Base-by-base conservation (phyloP, 2,888 invertebrate genomes). In the Cremastobaeus sp. region DNA sequence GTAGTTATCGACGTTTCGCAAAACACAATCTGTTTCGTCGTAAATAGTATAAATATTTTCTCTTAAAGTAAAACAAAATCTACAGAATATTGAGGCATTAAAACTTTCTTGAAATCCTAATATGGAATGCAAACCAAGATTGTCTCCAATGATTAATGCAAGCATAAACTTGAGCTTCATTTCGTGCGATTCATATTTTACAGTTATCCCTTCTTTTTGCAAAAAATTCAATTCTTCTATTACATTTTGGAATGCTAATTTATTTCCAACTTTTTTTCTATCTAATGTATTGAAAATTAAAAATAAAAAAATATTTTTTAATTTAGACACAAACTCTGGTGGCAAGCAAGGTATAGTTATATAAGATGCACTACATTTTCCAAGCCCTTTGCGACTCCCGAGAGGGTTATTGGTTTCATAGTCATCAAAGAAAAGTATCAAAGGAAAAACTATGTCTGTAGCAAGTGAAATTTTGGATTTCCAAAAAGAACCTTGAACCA, bases 311-410 rank as follows among this genome's bases (percentile, higher is more conserved):
- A 34, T 18, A 50, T 45, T 20, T 32, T 43, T 25, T 1, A 77
- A 11, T 39, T 71, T 66, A 1, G 68, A 59, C 30, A 57, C 54
- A 12, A 68, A 52, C 28, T 34, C 9, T 9, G 74, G 70, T 4
- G 76, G 75, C 32, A 79, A 66, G 57, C 55, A 71, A 9, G 68
- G 64, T 21, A 75, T 48, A 1, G 11, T 34, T 8, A 73, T 9
- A 41, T 76, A 75, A 15, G 79, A 35, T 0, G 76, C 78, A 4
- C 77, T 76, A 37, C 75, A 76, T 71, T 79, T 45, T 2, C 14
- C 45, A 1, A 45, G 3, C 5, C 47, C 30, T 17, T 32, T 30
- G 9, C 32, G 47, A 48, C n/a, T 17, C 1, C 47, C 32, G 0
- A 48, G 32, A 2, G 47, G 47, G 11, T 48, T 48, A 18, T 48